Conservation (phyloP, 1,140 invertebrate species). For the Heliconius hermathena region DNA sequence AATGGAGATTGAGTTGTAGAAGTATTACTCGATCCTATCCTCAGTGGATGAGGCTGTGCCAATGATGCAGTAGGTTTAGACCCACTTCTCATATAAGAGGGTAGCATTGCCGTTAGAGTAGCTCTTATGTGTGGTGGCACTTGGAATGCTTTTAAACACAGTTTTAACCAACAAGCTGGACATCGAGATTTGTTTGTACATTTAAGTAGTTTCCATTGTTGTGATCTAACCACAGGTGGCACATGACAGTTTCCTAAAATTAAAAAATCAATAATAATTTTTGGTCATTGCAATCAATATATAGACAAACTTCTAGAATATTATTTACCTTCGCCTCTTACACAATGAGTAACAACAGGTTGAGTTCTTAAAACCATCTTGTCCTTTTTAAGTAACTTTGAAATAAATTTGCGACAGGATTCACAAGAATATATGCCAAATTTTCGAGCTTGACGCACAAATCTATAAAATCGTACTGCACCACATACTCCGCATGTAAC, state of each 20-base stretch:
- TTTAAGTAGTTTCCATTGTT: constrained; percentile 87
- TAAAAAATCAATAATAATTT: constrained; percentile 29
- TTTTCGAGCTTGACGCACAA: constrained; percentile 89
- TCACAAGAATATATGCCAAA: constrained; percentile 93
- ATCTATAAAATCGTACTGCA: constrained; percentile 88
- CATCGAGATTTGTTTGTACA: constrained; percentile 88
- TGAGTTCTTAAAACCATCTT: constrained; percentile 82
- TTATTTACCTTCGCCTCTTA: constrained; percentile 84
- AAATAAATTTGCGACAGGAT: constrained; percentile 92
- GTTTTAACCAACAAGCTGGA: constrained; percentile 93
- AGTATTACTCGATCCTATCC: constrained; percentile 52
- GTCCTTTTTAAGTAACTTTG: constrained; percentile 88
- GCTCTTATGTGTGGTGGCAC: constrained; percentile 86
- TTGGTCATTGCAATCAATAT: neutral
- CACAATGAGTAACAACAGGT: constrained; percentile 84
- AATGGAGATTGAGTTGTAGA: constrained; percentile 55
- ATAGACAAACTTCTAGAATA: neutral
- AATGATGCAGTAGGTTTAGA: constrained; percentile 53
- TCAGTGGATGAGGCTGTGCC: constrained; percentile 59
- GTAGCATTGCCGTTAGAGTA: constrained; percentile 85
- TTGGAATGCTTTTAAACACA: constrained; percentile 90
- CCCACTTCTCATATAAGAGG: constrained; percentile 77
- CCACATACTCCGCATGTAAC: constrained; percentile 91
- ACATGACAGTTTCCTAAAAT: constrained; percentile 85
- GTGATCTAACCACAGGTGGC: constrained; percentile 86